Percentiles rank a stretch among this genome's conserved stretches.
Conservation (phyloP, 2,797 vertebrate species). For the Sebastes cheni region DNA sequence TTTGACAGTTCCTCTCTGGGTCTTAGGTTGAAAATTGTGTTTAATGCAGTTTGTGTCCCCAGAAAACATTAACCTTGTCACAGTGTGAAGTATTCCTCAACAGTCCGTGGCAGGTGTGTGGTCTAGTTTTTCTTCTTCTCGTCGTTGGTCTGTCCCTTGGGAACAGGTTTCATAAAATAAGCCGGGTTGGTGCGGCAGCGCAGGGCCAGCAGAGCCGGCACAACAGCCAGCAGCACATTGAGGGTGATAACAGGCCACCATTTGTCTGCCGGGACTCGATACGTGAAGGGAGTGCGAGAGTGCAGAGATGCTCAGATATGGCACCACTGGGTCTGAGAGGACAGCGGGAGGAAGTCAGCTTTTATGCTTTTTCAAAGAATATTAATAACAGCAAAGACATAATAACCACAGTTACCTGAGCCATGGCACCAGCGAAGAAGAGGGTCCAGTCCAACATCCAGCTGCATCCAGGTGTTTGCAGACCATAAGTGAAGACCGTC, state of each 20-base stretch:
- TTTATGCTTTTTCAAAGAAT: background rate
- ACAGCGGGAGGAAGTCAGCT: background rate
- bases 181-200: conserved; percentile 83
- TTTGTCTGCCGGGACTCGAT: conserved; percentile 88
- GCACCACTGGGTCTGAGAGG: conserved; percentile 90
- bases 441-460: conserved; percentile 94
- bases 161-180: conserved; percentile 82
- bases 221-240: conserved; percentile 82
- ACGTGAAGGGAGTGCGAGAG: conserved; percentile 90
- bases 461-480: conserved; percentile 86
- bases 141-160: conserved; percentile 36
- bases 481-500: conserved; percentile 80
- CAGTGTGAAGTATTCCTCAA: conserved; percentile 20
- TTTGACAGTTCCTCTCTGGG: conserved; percentile 40
- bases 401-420: conserved; percentile 84
- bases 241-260: conserved; percentile 82
- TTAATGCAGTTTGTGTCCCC: conserved; percentile 47
- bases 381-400: background rate
- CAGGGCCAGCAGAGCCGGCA: conserved; percentile 83
- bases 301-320: conserved; percentile 92
- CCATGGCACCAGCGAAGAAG: conserved; percentile 88
- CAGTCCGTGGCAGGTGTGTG: conserved; percentile 3
- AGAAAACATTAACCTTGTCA: conserved; percentile 34
- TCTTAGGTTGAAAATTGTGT: conserved; percentile 18
- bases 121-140: conserved; percentile 84